These are phyloP conservation scores for Lamprologus callipterus DNA, from an alignment of 2,113 vertebrate species.

Conservation along the genomic window DNA sequence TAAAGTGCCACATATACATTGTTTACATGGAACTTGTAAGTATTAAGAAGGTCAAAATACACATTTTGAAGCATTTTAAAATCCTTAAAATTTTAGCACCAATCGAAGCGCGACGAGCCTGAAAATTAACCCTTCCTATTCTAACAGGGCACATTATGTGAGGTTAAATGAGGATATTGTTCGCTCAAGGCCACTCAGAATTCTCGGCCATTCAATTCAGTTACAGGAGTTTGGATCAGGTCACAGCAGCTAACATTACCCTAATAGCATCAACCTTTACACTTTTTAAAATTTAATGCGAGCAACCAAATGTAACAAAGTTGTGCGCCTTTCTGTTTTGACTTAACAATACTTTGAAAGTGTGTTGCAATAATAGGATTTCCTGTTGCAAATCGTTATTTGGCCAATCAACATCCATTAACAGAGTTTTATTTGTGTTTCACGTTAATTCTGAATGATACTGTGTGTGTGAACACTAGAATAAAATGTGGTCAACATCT, in stretches of 20 bases:
- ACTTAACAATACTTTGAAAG: not conserved
- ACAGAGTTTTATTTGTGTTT: not conserved
- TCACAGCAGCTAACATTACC: not conserved
- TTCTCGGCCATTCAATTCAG: not conserved
- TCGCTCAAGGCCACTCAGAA: fast-evolving
- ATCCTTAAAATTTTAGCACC: not conserved
- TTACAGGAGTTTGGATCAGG: not conserved
- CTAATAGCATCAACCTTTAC: not conserved
- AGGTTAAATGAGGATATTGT: not conserved
- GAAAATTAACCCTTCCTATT: not conserved
- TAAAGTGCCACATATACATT: not conserved
- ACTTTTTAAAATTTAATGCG: not conserved
- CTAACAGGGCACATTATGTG: not conserved
- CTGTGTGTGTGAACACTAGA: fast-evolving
- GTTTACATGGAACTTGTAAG: not conserved
- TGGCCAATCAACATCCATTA: not conserved
- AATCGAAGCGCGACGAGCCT: fast-evolving
- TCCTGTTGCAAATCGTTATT: fast-evolving
- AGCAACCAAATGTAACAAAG: not conserved
- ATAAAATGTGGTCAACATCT: not conserved
- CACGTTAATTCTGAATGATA: not conserved
- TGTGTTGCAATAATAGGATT: fast-evolving
- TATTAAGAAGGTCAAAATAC: not conserved
- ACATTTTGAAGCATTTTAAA: not conserved
- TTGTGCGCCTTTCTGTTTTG: not conserved